Conservation (phyloP, 2,797 vertebrate species). For the Cuculus canorus region DNA sequence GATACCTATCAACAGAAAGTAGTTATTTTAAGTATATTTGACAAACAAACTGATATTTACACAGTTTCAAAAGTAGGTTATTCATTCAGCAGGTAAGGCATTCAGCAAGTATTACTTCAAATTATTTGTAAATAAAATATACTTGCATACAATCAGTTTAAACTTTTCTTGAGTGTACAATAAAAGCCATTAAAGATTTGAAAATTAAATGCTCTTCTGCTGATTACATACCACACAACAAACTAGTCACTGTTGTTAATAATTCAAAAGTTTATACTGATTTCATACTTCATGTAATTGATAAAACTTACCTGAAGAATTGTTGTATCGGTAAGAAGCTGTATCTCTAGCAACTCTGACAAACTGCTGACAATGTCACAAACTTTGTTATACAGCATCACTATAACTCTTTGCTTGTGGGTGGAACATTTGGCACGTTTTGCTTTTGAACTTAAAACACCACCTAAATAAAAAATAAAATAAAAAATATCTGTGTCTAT, state of each 20-base stretch:
- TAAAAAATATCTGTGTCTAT: conserved; percentile 17
- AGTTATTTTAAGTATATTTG: background rate
- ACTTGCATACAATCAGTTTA: background rate
- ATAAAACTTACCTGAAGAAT: conserved; percentile 89
- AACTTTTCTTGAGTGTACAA: background rate
- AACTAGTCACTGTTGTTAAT: background rate
- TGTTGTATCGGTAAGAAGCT: conserved; percentile 96
- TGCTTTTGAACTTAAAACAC: conserved; percentile 89
- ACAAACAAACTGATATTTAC: background rate
- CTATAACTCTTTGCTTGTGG: conserved; percentile 95
- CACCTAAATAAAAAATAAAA: conserved; percentile 79
- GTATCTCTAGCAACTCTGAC: conserved; percentile 94
- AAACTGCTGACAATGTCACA: conserved; percentile 94
- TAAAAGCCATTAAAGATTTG: background rate
- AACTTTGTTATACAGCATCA: conserved; percentile 94
- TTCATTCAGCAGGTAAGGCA: background rate
- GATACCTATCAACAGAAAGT: conserved; percentile 84
- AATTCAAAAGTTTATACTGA: background rate
- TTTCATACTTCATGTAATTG: background rate
- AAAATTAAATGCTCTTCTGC: background rate
- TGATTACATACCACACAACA: background rate
- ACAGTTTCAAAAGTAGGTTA: background rate
- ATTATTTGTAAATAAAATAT: background rate
- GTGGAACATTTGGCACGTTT: conserved; percentile 91
- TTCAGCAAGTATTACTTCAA: background rate